These are phyloP conservation scores for Synergus laeviventris DNA, from an alignment of 2,888 invertebrate genomes.

Conservation along the genomic window DNA sequence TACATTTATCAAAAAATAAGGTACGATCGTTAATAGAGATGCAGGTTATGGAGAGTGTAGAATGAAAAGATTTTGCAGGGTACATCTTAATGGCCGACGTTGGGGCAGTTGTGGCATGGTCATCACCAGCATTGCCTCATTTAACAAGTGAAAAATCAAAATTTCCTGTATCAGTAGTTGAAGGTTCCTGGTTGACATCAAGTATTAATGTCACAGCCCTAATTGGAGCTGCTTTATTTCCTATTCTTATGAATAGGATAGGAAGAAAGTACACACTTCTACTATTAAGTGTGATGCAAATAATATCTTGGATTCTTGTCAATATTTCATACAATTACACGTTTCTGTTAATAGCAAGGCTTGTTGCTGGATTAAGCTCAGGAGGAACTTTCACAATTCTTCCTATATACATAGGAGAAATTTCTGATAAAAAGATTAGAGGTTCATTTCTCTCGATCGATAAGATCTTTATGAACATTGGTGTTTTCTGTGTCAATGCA, in stretches of 20 bases:
- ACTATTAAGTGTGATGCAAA: conserved; percentile 62
- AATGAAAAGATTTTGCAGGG: conserved; percentile 54
- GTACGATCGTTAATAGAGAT: too few species aligned
- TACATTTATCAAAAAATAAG: too few species aligned
- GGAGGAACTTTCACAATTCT: conserved; percentile 76
- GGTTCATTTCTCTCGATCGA: conserved; percentile 79
- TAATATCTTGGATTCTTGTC: conserved; percentile 66
- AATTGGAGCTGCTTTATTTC: conserved; percentile 63
- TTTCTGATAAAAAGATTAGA: conserved; percentile 78
- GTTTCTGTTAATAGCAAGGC: conserved; percentile 73
- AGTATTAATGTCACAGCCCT: conserved; percentile 66
- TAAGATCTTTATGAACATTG: conserved; percentile 77
- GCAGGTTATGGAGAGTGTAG: too few species aligned
- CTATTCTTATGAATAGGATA: conserved; percentile 62
- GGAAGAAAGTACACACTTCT: conserved; percentile 67
- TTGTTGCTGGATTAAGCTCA: conserved; percentile 76
- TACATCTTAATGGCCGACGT: conserved; percentile 65
- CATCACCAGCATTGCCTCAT: conserved; percentile 67
- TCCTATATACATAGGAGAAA: conserved; percentile 81
- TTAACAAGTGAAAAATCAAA: conserved; percentile 59
- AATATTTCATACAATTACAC: conserved; percentile 59
- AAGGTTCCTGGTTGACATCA: conserved; percentile 68
- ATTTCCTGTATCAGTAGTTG: conserved; percentile 61
- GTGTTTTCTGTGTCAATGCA: conserved; percentile 68
- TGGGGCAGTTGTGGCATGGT: conserved; percentile 67